Conservation (phyloP, 1,140 invertebrate genomes). For the Euglossa dilemma region DNA sequence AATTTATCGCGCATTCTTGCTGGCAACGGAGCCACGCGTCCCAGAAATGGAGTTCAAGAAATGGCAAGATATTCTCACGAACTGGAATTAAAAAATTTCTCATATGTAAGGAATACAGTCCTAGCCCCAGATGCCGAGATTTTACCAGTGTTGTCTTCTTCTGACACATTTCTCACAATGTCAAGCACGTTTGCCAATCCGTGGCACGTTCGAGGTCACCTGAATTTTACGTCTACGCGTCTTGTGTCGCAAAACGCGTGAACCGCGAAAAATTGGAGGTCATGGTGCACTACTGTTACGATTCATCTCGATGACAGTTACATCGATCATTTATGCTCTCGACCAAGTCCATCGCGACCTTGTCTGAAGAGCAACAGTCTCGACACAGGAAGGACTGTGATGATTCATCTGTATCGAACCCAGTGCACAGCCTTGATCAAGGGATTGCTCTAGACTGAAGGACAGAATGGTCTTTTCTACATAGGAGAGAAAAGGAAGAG, state of each 20-base stretch:
- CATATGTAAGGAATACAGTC: neutral
- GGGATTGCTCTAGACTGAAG: no score
- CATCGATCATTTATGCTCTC: neutral
- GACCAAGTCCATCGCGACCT: neutral
- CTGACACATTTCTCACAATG: constrained; percentile 54
- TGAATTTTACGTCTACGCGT: constrained; percentile 42
- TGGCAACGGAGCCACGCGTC: neutral
- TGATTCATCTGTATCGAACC: neutral
- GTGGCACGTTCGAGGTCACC: constrained; percentile 57
- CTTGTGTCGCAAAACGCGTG: constrained; percentile 27
- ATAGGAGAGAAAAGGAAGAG: no score
- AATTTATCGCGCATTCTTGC: no score
- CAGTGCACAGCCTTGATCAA: neutral
- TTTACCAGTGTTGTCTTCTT: constrained; percentile 1
- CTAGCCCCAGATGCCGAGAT: neutral
- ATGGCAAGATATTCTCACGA: no score
- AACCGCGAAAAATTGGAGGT: neutral
- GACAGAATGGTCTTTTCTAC: neutral
- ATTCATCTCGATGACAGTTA: neutral
- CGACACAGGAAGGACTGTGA: no score
- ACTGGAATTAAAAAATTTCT: neutral
- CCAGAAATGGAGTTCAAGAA: neutral
- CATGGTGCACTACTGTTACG: neutral
- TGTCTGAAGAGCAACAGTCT: neutral
- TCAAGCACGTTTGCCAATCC: constrained; percentile 20